These are phyloP conservation scores for Antheraea pernyi DNA, from an alignment of 1,140 invertebrate genomes.

Conservation along the genomic window DNA sequence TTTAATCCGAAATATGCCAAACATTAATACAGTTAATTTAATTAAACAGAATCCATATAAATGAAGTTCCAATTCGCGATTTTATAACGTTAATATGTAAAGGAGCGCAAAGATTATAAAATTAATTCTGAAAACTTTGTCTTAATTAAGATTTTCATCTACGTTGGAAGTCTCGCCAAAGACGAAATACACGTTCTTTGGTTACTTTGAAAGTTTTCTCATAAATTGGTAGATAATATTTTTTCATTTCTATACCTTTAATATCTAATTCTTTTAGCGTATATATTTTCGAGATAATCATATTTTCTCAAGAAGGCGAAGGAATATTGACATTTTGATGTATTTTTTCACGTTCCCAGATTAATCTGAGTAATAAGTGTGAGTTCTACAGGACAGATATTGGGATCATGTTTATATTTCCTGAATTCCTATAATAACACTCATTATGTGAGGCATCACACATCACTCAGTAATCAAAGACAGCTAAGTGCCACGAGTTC, in stretches of 20 bases:
- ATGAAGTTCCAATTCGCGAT: constrained; percentile 2
- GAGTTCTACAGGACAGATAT: too few relatives aligned
- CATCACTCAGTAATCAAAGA: too few relatives aligned
- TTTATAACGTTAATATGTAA: constrained; percentile 8
- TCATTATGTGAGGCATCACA: too few relatives aligned
- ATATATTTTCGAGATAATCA: neutral
- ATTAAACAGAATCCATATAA: constrained; percentile 1
- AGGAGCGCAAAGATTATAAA: constrained; percentile 49
- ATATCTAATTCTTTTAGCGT: neutral
- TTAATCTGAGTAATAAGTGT: too few relatives aligned
- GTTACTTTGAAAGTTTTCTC: constrained; percentile 57
- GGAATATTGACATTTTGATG: neutral
- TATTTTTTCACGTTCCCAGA: too few relatives aligned
- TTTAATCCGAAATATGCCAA: neutral
- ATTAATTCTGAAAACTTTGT: constrained; percentile 60
- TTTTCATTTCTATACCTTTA: neutral
- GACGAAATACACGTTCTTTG: constrained; percentile 40
- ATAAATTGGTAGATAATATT: constrained; percentile 45
- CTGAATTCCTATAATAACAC: too few relatives aligned
- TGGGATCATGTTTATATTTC: too few relatives aligned
- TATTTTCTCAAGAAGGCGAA: neutral
- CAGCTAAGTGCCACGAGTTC: too few relatives aligned
- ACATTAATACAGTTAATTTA: neutral
- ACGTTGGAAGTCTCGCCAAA: constrained; percentile 44
- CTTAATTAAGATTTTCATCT: constrained; percentile 75